phyloP scores from a whole-genome alignment of 2,888 invertebrate species.

The Cyaniris semiargus region DNA sequence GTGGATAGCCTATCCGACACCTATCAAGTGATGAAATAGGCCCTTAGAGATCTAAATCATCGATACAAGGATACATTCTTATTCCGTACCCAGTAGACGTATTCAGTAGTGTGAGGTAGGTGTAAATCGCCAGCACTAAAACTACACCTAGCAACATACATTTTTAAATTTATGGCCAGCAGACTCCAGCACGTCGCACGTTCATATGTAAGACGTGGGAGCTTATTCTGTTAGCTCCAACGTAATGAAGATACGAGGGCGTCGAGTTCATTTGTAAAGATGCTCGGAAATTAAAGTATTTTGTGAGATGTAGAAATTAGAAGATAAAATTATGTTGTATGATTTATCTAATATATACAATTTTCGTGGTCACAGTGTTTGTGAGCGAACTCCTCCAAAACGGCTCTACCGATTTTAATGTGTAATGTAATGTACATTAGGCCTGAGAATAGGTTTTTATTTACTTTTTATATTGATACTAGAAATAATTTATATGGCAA shows the following conservation, averaged over 20 bases:
- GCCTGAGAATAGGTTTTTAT: too few species aligned
- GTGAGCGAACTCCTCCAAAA: too few species aligned
- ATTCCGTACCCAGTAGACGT: background rate
- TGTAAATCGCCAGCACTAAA: slow-evolving; percentile 39
- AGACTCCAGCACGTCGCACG: slow-evolving; percentile 43
- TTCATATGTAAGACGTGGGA: slow-evolving; percentile 43
- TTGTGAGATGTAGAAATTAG: background rate
- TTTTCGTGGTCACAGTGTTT: too few species aligned
- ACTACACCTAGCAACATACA: slow-evolving; percentile 46
- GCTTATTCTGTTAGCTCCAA: slow-evolving; percentile 39
- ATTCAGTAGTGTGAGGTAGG: background rate
- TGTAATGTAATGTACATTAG: too few species aligned
- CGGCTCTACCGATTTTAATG: too few species aligned
- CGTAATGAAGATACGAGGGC: slow-evolving; percentile 26
- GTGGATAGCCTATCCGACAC: too few species aligned
- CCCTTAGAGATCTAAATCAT: too few species aligned
- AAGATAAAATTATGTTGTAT: background rate
- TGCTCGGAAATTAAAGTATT: background rate
- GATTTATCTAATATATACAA: too few species aligned
- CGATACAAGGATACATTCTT: background rate
- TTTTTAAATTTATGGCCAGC: slow-evolving; percentile 58
- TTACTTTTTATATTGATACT: too few species aligned
- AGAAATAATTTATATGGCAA: too few species aligned
- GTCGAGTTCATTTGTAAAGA: background rate
- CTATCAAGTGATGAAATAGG: too few species aligned